Base-by-base conservation (phyloP, 2,888 invertebrate species). In the Callosobruchus maculatus region DNA sequence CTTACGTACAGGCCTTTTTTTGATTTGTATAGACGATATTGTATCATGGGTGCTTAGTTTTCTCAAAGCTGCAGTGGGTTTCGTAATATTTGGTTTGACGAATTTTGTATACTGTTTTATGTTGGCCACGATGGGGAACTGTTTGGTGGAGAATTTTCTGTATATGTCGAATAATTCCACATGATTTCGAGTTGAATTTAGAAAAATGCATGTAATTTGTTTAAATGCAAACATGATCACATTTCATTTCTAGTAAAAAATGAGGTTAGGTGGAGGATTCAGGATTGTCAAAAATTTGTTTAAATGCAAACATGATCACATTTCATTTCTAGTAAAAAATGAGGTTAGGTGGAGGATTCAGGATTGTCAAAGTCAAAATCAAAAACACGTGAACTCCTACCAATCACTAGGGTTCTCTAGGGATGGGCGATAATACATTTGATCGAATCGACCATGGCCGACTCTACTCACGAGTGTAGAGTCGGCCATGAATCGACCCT, bases 1-100 rank as follows among this genome's bases (percentile, higher is more conserved):
- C 80, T 90, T 91, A 21, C 91, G 88, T 0, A 85, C 74, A 0
- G 87, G 84, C 71, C 89, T 84, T 74, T 89, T 90, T 79, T 91
- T 91, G 66, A 89, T 83, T 79, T 89, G 89, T 7, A 85, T 82
- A 0, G 84, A 82, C 21, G 83, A 81, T 69, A 84, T 81, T 30
- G 80, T 81, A 73, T 82, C 81, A 71, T 82, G 81, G 9, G 75
- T 80, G 26, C 74, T 76, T 3, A 31, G 30, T 3, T 21, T 70
- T 70, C 21, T 18, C 0, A 70, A 70, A 26, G n/a, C 21, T n/a
- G 20, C 26, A 26, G 21, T 21, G 5, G 49, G 49, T 49, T 49
- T 18, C 49, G 3, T 26, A 7, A 26, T 4, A 26, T 7, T 7
- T 26, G 7, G 26, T 26, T 26, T 7, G 7, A 18, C 49, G 13